Conservation (phyloP, 2,888 invertebrate species). For the Xestia c-nigrum region DNA sequence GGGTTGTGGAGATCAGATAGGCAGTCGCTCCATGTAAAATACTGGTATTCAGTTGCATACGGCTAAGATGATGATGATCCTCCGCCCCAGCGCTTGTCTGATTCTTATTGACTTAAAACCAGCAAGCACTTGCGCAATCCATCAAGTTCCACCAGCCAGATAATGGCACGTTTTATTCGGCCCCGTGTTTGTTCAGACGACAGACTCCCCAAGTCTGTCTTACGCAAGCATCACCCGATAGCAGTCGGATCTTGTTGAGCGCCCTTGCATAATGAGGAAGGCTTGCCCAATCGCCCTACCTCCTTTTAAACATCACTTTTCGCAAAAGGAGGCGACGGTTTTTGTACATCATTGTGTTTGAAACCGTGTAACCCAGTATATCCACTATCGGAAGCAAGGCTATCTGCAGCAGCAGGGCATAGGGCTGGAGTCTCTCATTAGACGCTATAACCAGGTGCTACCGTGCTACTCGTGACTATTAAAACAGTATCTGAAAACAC, state of each 20-base stretch:
- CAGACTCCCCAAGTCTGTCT: background rate
- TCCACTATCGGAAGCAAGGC: background rate
- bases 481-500: background rate
- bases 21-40: too few relatives aligned
- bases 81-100: background rate
- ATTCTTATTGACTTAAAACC: background rate
- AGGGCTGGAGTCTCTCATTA: background rate
- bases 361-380: too few relatives aligned
- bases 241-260: background rate
- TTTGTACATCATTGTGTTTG: background rate
- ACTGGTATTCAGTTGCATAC: too few relatives aligned
- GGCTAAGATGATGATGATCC: too few relatives aligned
- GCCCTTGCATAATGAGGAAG: background rate
- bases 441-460: background rate
- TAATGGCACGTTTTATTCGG: background rate
- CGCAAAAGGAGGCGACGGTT: background rate
- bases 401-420: background rate
- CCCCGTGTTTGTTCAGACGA: background rate
- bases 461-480: background rate
- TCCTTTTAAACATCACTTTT: background rate
- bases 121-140: background rate
- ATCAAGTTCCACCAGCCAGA: background rate
- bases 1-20: too few relatives aligned
- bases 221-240: background rate
- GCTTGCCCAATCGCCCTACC: too few relatives aligned